A percentile compares a stretch with the other conserved stretches of the same genome.
phyloP scores from a whole-genome alignment of 2,888 invertebrate species.

The Lycophotia porphyrea region DNA sequence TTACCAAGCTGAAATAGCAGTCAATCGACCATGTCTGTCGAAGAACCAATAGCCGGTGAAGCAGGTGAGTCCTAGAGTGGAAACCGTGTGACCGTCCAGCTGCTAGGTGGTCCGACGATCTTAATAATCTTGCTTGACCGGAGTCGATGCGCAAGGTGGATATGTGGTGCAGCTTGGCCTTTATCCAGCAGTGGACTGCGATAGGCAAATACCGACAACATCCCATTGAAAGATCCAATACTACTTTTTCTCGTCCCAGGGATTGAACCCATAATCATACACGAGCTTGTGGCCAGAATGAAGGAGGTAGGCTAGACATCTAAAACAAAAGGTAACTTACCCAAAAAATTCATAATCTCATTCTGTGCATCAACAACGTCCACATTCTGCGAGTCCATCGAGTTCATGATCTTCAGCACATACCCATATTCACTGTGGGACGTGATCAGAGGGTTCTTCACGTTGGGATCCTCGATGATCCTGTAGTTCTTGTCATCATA shows the following conservation, averaged over 20 bases:
- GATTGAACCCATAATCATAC: not conserved
- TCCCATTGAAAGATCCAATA: not conserved
- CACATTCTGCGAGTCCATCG: slow-evolving; percentile 93
- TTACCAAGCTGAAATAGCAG: not conserved
- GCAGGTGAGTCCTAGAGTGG: not conserved
- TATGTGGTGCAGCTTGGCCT: not conserved
- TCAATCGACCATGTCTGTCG: not conserved
- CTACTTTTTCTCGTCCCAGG: not conserved
- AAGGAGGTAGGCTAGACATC: not conserved
- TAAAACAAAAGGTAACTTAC: slow-evolving; percentile 82
- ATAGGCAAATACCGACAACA: not conserved
- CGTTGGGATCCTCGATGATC: slow-evolving; percentile 90
- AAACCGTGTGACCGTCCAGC: not conserved
- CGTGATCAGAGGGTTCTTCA: slow-evolving; percentile 91
- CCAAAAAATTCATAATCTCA: slow-evolving; percentile 92
- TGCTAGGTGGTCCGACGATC: not conserved
- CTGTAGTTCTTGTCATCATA: slow-evolving; percentile 95
- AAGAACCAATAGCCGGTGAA: not conserved
- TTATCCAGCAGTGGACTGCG: not conserved
- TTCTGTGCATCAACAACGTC: slow-evolving; percentile 94
- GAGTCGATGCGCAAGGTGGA: not conserved
- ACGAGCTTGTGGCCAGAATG: not conserved
- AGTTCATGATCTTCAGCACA: slow-evolving; percentile 95
- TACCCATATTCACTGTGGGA: slow-evolving; percentile 91
- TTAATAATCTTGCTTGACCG: not conserved